Evolutionary conservation across 2,888 invertebrate species (phyloP).

Genomic region (Bhutanitis thaidina): DNA sequence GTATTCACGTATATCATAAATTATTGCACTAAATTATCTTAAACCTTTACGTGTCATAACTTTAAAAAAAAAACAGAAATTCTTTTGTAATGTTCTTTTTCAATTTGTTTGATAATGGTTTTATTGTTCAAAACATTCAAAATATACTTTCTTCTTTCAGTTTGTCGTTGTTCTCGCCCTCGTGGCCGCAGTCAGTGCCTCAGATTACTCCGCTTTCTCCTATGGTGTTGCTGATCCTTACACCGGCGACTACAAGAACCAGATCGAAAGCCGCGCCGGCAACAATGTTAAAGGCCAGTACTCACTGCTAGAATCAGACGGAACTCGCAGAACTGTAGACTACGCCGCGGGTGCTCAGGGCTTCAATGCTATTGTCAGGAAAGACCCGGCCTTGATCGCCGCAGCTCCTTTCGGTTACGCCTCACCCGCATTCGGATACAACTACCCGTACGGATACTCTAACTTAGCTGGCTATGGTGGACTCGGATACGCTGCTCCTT

Average conservation of each 20-base stretch:
- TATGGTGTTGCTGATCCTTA: constrained; percentile 73
- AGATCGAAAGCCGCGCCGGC: constrained; percentile 70
- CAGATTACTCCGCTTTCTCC: constrained; percentile 59
- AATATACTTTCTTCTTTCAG: constrained; percentile 30
- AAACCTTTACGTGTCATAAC: too few relatives aligned
- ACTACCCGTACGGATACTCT: constrained; percentile 28
- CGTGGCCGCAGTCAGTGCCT: constrained; percentile 41
- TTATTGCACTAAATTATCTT: too few relatives aligned
- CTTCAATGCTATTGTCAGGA: constrained; percentile 78
- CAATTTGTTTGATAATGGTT: too few relatives aligned
- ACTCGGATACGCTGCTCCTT: constrained; percentile 29
- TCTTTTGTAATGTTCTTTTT: too few relatives aligned
- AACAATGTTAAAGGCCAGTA: constrained; percentile 76
- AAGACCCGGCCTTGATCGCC: constrained; percentile 62
- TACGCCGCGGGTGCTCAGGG: constrained; percentile 76
- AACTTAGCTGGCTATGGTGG: constrained; percentile 25
- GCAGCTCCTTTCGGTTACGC: constrained; percentile 37
- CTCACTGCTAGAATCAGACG: constrained; percentile 76
- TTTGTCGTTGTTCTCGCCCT: constrained; percentile 51
- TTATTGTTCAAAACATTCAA: background rate
- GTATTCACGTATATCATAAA: too few relatives aligned
- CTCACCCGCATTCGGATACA: constrained; percentile 30
- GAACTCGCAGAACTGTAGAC: constrained; percentile 75
- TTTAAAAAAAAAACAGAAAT: too few relatives aligned
- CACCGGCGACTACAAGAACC: constrained; percentile 75